Conservation (phyloP, 92 coral and sea anemone genomes). For the Actinernus sp. region DNA sequence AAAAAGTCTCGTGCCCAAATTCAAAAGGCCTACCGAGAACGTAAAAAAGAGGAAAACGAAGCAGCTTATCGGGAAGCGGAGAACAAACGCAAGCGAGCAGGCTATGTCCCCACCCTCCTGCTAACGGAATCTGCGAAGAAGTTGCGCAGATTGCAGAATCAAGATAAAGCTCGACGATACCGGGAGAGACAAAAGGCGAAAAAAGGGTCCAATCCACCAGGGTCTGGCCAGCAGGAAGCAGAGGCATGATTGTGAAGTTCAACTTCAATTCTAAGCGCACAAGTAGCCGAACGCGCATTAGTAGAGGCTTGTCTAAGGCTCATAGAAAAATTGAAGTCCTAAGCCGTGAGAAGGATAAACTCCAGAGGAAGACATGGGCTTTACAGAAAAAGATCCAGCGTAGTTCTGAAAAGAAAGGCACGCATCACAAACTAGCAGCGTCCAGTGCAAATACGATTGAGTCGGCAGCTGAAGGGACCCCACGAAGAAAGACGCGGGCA, state of each 20-base stretch:
- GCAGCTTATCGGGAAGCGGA: conserved; percentile 5
- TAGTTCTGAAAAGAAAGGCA: conserved; percentile 21
- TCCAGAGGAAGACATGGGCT: conserved; percentile 30
- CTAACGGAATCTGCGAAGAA: conserved; percentile 15
- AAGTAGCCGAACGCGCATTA: conserved; percentile 15
- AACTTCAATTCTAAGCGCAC: conserved; percentile 10
- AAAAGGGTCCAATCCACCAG: conserved; percentile 1
- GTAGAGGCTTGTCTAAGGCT: conserved; percentile 26
- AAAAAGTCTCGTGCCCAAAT: conserved; percentile 15
- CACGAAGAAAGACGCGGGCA: conserved; percentile 12
- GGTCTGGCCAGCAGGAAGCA: neutral
- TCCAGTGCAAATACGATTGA: conserved; percentile 1
- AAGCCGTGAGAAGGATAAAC: conserved; percentile 11
- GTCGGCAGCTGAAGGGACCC: conserved; percentile 2
- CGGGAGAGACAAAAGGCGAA: conserved; percentile 10
- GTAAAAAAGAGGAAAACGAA: conserved; percentile 15
- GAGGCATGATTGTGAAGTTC: conserved; percentile 16
- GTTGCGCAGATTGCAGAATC: conserved; percentile 6
- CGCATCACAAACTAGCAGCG: neutral
- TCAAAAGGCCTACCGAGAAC: conserved; percentile 20
- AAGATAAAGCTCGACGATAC: conserved; percentile 18
- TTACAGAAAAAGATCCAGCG: conserved; percentile 29
- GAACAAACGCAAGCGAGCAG: conserved; percentile 9
- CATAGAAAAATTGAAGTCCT: conserved; percentile 6
- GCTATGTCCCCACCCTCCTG: neutral